Conservation (phyloP, 2,888 invertebrate genomes). For the Tachina lurida region DNA sequence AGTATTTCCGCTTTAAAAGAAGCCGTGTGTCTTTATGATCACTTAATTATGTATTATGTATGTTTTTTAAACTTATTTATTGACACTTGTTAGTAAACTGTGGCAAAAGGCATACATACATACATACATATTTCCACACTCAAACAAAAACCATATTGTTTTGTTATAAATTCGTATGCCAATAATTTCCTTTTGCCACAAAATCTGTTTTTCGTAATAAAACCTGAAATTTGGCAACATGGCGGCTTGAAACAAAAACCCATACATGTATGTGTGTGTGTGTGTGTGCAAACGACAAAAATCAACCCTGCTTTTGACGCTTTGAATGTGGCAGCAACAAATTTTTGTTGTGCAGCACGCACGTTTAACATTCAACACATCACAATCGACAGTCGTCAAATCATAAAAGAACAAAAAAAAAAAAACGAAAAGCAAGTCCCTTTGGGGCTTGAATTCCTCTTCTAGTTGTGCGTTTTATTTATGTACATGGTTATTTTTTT, state of each 20-base stretch:
- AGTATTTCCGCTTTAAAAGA: not conserved
- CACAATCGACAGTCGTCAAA: slow-evolving; percentile 58
- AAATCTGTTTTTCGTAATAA: slow-evolving; percentile 13
- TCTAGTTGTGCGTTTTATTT: slow-evolving; percentile 22
- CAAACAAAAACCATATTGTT: slow-evolving; percentile 1
- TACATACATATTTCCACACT: slow-evolving; percentile 10
- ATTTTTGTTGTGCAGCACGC: slow-evolving; percentile 64
- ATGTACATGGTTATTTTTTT: not conserved
- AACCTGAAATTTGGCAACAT: slow-evolving; percentile 61
- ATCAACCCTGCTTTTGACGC: slow-evolving; percentile 61
- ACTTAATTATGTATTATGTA: not conserved
- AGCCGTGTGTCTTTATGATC: slow-evolving; percentile 7
- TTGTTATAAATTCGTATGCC: slow-evolving; percentile 46
- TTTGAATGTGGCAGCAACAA: slow-evolving; percentile 33
- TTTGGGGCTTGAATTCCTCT: slow-evolving; percentile 60
- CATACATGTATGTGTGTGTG: not conserved
- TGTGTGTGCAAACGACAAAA: slow-evolving; percentile 27
- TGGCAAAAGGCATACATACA: slow-evolving; percentile 33
- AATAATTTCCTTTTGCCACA: slow-evolving; percentile 42
- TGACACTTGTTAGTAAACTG: slow-evolving; percentile 54
- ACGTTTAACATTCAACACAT: slow-evolving; percentile 67
- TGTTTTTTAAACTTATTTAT: slow-evolving; percentile 16
- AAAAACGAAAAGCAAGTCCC: slow-evolving; percentile 56
- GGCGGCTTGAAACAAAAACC: slow-evolving; percentile 16
- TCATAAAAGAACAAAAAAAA: slow-evolving; percentile 8